Percentiles rank a stretch among this genome's conserved stretches.
Evolutionary conservation across 2,113 vertebrate genomes (phyloP).

Genomic region (Lipophrys pholis): DNA sequence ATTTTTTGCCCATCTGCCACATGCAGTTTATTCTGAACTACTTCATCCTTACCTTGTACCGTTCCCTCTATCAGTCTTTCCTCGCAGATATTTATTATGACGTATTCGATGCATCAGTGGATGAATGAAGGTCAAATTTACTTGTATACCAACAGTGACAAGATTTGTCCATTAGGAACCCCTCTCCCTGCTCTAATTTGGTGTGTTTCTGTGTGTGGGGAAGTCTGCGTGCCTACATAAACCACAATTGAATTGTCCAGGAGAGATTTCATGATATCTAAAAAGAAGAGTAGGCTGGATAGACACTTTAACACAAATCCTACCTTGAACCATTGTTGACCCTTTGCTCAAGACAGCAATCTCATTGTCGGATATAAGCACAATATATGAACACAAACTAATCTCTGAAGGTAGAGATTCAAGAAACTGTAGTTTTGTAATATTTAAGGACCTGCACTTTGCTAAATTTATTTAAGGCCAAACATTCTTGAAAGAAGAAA

Average conservation of each 20-base stretch:
- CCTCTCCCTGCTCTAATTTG: slow-evolving; percentile 24
- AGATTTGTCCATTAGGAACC: slow-evolving; percentile 68
- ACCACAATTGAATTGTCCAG: slow-evolving; percentile 53
- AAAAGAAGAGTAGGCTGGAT: background rate
- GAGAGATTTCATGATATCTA: slow-evolving; percentile 14
- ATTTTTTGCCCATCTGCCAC: slow-evolving; percentile 58
- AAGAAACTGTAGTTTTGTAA: too few relatives aligned
- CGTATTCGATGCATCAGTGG: slow-evolving; percentile 75
- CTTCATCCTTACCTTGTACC: slow-evolving; percentile 37
- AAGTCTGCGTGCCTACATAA: slow-evolving; percentile 14
- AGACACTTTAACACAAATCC: background rate
- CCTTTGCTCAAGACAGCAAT: background rate
- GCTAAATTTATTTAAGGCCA: too few relatives aligned
- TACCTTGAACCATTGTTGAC: background rate
- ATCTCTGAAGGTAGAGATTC: too few relatives aligned
- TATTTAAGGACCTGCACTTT: too few relatives aligned
- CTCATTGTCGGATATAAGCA: background rate
- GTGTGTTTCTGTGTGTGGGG: background rate
- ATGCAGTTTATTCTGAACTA: slow-evolving; percentile 36
- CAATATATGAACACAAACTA: too few relatives aligned
- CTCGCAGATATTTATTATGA: slow-evolving; percentile 58
- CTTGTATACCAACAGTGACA: slow-evolving; percentile 69
- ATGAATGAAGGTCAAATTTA: slow-evolving; percentile 41
- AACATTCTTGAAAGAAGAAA: too few relatives aligned
- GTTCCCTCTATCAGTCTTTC: slow-evolving; percentile 8